Percentiles rank a stretch among this genome's conserved stretches.
These are phyloP conservation scores for Catostylus mosaicus DNA, from an alignment of 30 jellyfish, hydroid and myxozoan species.

Conservation along the genomic window DNA sequence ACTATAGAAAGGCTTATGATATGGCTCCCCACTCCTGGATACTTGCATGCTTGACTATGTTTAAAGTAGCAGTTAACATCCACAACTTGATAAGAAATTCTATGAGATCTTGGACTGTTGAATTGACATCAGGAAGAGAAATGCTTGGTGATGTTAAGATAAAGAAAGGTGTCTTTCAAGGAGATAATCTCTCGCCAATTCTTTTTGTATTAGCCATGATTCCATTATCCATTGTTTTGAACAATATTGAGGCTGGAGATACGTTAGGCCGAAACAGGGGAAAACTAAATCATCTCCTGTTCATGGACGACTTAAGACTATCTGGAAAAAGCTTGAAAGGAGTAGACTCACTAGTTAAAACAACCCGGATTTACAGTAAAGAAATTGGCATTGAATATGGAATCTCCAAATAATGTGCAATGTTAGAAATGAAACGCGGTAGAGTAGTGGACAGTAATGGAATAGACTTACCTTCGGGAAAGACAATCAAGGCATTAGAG, in stretches of 20 bases:
- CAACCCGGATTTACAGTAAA: background rate
- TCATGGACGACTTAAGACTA: slow-evolving; percentile 51
- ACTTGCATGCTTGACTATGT: slow-evolving; percentile 5
- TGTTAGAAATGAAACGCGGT: slow-evolving; percentile 27
- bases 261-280: background rate
- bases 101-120: slow-evolving; percentile 15
- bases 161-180: slow-evolving; percentile 53
- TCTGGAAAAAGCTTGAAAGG: background rate
- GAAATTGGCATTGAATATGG: slow-evolving; percentile 48
- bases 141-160: slow-evolving; percentile 14
- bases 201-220: slow-evolving; percentile 30
- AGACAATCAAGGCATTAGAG: slow-evolving; percentile 26
- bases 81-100: background rate
- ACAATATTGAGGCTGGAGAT: background rate
- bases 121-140: slow-evolving; percentile 5
- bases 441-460: slow-evolving; percentile 6
- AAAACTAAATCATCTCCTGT: slow-evolving; percentile 43
- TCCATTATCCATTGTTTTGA: slow-evolving; percentile 24
- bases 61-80: slow-evolving; percentile 15
- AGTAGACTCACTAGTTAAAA: background rate
- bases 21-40: slow-evolving; percentile 35
- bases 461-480: slow-evolving; percentile 16
- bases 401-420: slow-evolving; percentile 34
- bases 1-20: slow-evolving; percentile 22
- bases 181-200: slow-evolving; percentile 51